Base-by-base conservation (phyloP, 2,888 invertebrate species). In the Brenthis hecate region DNA sequence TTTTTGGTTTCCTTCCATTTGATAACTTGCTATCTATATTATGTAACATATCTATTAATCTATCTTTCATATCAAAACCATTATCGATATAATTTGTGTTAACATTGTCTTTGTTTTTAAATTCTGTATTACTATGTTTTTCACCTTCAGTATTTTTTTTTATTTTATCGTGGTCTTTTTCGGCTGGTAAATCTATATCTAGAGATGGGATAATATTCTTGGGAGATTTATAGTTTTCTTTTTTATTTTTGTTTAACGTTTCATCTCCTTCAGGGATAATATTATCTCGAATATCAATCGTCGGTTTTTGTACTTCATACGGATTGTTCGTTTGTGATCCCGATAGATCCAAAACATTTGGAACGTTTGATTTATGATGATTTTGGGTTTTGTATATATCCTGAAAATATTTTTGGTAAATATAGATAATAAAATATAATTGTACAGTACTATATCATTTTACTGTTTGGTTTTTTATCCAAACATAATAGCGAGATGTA, bases 1-100 rank as follows among this genome's bases (percentile, higher is more conserved):
- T 68, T n/a, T 66, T 68, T 6, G 68, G 66, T 14, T 6, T 53
- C 23, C n/a, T 36, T 19, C 43, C 62, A 43, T 65, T 43, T 47
- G 43, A 28, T 13, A 50, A 36, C 14, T 55, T 47, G 16, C 55
- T 23, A 53, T 57, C 56, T 53, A 62, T 65, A 32, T 56, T 56
- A n/a, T 56, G 28, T 4, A 65, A 48, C 56, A 56, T 56, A 13
- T 56, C 28, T 65, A 53, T 48, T 50, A 65, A 65, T 56, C 48
- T 48, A 6, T n/a, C 16, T 36, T 65, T 65, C 8, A 57, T 53
- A 13, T 23, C 13, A 53, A 43, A 19, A 6, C 36, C 32, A 58
- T 36, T 58, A 14, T 54, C 13, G 5, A 23, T 19, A 58, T 13
- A 13, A 14, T 28, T 28, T 28, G 23, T 28, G 6, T 51, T 62